Evolutionary conservation across 92 coral and sea anemone genomes (phyloP), one percentile per base, ranked within the genome.

Genomic region (Chrysogorgia sp.): DNA sequence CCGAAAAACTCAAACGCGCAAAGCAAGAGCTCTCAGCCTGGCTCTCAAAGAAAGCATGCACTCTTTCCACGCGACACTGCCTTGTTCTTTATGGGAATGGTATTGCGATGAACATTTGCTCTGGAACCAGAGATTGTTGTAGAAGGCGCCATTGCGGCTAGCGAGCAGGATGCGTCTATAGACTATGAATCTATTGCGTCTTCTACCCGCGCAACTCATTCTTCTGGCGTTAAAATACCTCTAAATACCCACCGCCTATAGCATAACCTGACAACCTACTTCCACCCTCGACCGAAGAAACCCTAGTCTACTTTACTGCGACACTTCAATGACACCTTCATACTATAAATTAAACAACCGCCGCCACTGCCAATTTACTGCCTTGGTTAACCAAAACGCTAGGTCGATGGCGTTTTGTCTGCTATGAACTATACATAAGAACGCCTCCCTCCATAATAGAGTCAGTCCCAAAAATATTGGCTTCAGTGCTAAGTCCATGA

Each of bases 201-300:
- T 7, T 62, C 41, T 2, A 31, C 68, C 7, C 68, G 41, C 28
- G 33, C 40, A 62, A 62, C 68, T 0, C 31, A 62, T 32, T 28
- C 40, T 5, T 23, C 40, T 3, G 68, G 68, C 10, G 68, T 28
- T 7, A 9, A n/a, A 10, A 29, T 25, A 19, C 31, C 6, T 32
- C 15, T 62, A 22, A 21, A 62, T 13, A 23, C 31, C 13, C 33
- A 31, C 29, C 40, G 53, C 26, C 53, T n/a, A n/a, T 62, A 7
- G 41, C 68, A 19, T 25, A 29, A 32, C 37, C 28, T 1, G 41
- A 14, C 20, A 28, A 19, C 33, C 68, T 34, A 3, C 68, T 62
- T 32, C 68, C 41, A 10, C 21, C 68, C 12, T n/a, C 68, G 33
- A 26, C 68, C 20, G 68, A 62, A 32, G n/a, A 62, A 28, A 62